Conservation (phyloP, 2,888 invertebrate species). For the Nemotelus pantherinus region DNA sequence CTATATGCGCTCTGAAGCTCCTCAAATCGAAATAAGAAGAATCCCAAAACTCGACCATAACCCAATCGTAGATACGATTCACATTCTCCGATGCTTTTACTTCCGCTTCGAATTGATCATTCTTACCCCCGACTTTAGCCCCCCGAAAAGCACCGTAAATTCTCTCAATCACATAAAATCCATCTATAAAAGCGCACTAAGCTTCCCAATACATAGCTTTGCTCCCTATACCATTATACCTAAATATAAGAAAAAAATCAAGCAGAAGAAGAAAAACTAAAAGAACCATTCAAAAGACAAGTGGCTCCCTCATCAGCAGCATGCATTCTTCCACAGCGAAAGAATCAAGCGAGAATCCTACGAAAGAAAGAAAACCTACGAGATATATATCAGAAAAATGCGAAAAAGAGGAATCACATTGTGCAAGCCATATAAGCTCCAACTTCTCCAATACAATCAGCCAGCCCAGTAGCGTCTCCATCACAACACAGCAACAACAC, state of each 20-base stretch:
- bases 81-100: conserved; percentile 15
- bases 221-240: background rate
- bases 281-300: background rate
- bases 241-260: conserved; percentile 36
- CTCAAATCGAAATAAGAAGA: conserved; percentile 24
- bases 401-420: conserved; percentile 19
- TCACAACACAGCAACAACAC: background rate
- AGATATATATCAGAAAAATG: background rate
- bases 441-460: background rate
- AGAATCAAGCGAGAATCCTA: conserved; percentile 1
- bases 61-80: background rate
- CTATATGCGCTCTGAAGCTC: conserved; percentile 12
- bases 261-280: background rate
- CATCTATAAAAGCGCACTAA: conserved; percentile 47
- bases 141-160: conserved; percentile 18
- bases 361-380: background rate
- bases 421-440: conserved; percentile 28
- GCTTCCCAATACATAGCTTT: conserved; percentile 23
- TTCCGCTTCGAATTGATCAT: conserved; percentile 20
- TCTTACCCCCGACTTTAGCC: background rate
- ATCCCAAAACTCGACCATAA: background rate
- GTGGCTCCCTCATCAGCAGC: background rate
- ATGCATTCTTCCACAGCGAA: background rate
- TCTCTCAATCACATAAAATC: conserved; percentile 50
- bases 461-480: background rate